These are phyloP conservation scores for Aricia agestis DNA, from an alignment of 1,140 invertebrate genomes.

Conservation along the genomic window DNA sequence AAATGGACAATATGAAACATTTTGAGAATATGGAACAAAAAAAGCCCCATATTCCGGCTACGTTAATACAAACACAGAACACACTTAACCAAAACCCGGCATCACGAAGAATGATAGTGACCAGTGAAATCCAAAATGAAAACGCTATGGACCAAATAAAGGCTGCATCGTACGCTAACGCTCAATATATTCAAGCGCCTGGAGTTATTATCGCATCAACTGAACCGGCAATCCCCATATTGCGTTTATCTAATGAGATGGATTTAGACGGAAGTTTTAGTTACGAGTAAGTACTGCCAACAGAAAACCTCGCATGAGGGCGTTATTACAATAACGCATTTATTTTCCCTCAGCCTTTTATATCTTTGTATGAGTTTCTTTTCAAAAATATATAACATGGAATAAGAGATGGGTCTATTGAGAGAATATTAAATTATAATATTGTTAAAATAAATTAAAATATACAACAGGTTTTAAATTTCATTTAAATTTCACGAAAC, in stretches of 20 bases:
- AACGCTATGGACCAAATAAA: constrained; percentile 45
- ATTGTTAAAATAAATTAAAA: background rate
- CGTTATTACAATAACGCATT: background rate
- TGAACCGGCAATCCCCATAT: constrained; percentile 67
- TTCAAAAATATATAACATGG: background rate
- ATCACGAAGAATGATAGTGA: constrained; percentile 51
- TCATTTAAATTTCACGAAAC: too few relatives aligned
- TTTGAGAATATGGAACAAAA: constrained; percentile 53
- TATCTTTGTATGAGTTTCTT: background rate
- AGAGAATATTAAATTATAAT: background rate
- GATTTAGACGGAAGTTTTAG: constrained; percentile 74
- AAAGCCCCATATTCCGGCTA: constrained; percentile 23
- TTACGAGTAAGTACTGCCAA: constrained; percentile 64
- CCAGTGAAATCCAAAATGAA: constrained; percentile 47
- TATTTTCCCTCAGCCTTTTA: background rate
- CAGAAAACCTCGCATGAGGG: background rate
- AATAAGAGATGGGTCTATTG: background rate
- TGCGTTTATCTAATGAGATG: constrained; percentile 72
- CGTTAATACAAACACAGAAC: background rate
- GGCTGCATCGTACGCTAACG: constrained; percentile 39
- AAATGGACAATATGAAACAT: constrained; percentile 19
- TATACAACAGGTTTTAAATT: background rate
- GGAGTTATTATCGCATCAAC: constrained; percentile 52
- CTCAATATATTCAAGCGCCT: constrained; percentile 47
- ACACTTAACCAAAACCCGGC: constrained; percentile 33